Evolutionary conservation across 2,113 vertebrate genomes (phyloP).

Genomic region (Nothobranchius kuhntae): DNA sequence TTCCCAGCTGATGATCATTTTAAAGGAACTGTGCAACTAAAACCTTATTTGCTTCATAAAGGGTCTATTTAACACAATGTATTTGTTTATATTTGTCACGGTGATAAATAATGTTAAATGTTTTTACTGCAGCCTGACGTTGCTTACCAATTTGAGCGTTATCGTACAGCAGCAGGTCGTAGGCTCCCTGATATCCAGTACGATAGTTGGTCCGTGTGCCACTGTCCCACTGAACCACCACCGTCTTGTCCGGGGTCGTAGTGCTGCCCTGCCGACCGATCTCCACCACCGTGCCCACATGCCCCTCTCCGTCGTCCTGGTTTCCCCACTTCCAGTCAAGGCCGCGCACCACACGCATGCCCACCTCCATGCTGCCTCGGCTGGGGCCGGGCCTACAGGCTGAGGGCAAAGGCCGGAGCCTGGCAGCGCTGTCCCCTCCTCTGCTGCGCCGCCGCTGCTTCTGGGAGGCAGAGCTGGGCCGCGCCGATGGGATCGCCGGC

Average conservation of each 20-base stretch:
- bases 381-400: slow-evolving; percentile 53
- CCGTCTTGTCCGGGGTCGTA: slow-evolving; percentile 94
- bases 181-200: slow-evolving; percentile 94
- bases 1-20: too few relatives aligned
- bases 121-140: background rate
- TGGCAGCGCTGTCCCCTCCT: slow-evolving; percentile 43
- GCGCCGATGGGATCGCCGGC: slow-evolving; percentile 53
- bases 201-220: slow-evolving; percentile 97
- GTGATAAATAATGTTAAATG: background rate
- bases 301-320: slow-evolving; percentile 96
- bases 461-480: slow-evolving; percentile 33
- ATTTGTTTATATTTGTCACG: too few relatives aligned
- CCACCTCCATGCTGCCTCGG: slow-evolving; percentile 92
- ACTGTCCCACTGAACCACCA: slow-evolving; percentile 98
- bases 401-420: slow-evolving; percentile 47
- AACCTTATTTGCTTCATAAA: too few relatives aligned
- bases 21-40: too few relatives aligned
- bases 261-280: slow-evolving; percentile 95
- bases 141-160: slow-evolving; percentile 95
- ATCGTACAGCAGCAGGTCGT: slow-evolving; percentile 94
- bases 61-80: too few relatives aligned
- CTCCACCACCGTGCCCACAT: slow-evolving; percentile 95
- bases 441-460: slow-evolving; percentile 59
- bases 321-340: slow-evolving; percentile 97
- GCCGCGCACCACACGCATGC: slow-evolving; percentile 95